A percentile compares a stretch with the other conserved stretches of the same genome.
phyloP scores from a whole-genome alignment of 1,140 invertebrate species.

The Macrosteles quadrilineatus region DNA sequence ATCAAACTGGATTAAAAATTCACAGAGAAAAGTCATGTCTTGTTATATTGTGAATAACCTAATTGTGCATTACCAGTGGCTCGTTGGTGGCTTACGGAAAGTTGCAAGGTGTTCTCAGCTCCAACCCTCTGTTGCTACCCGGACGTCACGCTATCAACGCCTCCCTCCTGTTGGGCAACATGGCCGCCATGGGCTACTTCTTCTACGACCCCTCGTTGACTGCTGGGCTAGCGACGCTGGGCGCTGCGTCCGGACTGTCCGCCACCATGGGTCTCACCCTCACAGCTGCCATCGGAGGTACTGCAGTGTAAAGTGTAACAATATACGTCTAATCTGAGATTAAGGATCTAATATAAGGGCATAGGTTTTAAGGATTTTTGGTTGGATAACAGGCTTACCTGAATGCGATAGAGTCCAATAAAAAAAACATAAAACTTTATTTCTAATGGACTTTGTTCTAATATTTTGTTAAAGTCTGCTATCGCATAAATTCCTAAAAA shows the following conservation, averaged over 20 bases:
- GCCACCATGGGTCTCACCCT: conserved; percentile 82
- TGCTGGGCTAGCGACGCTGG: conserved; percentile 67
- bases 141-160: conserved; percentile 78
- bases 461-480: too few relatives aligned
- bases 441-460: too few relatives aligned
- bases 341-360: too few relatives aligned
- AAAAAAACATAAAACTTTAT: too few relatives aligned
- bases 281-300: conserved; percentile 86
- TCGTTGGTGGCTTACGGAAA: conserved; percentile 91
- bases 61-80: conserved; percentile 73
- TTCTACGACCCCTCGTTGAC: conserved; percentile 63
- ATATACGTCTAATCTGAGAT: too few relatives aligned
- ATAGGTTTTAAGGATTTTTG: too few relatives aligned
- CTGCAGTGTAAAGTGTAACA: background rate
- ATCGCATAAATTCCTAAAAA: too few relatives aligned
- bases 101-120: conserved; percentile 80
- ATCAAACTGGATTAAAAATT: too few relatives aligned
- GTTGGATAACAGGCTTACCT: too few relatives aligned
- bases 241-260: conserved; percentile 71
- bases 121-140: conserved; percentile 78
- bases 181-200: conserved; percentile 70
- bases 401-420: too few relatives aligned
- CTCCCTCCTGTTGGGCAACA: conserved; percentile 65
- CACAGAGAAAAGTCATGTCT: too few relatives aligned
- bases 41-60: too few relatives aligned